Percentiles rank a stretch among this genome's conserved stretches.
Conservation (phyloP, 2,113 vertebrate species). For the Tonatia bakeri region DNA sequence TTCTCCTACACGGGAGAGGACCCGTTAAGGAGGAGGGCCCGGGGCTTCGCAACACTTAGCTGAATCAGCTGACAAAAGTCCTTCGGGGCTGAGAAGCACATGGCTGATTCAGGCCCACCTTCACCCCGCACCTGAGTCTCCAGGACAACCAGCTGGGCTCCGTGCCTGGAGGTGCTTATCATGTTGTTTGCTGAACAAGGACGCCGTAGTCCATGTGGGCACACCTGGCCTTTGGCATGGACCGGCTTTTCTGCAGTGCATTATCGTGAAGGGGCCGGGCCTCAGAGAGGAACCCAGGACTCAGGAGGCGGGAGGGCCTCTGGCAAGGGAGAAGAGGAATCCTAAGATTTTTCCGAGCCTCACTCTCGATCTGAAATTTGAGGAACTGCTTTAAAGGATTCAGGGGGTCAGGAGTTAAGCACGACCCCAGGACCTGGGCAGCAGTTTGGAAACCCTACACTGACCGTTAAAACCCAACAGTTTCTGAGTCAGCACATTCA, state of each 20-base stretch:
- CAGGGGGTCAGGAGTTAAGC: not conserved
- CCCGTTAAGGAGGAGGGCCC: not conserved
- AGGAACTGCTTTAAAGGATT: not conserved
- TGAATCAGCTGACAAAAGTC: not conserved
- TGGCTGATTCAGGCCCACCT: not conserved
- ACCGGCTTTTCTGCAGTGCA: not conserved
- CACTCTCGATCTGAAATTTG: not conserved
- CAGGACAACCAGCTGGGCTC: not conserved
- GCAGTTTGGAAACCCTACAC: not conserved
- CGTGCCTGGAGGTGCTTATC: not conserved
- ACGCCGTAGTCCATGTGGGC: fast-evolving
- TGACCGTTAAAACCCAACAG: not conserved
- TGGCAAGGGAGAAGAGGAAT: not conserved
- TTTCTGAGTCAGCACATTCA: not conserved
- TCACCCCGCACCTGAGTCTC: not conserved
- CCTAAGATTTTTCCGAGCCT: not conserved
- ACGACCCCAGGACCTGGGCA: not conserved
- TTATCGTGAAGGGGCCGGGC: not conserved
- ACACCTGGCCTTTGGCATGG: not conserved
- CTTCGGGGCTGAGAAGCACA: not conserved
- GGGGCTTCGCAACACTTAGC: not conserved
- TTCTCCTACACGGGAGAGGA: not conserved
- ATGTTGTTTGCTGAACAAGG: not conserved
- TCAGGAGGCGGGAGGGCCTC: not conserved
- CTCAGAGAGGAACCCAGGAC: not conserved